These are phyloP conservation scores for Charadrius vociferus DNA, from an alignment of 2,113 vertebrate species.

Conservation along the genomic window DNA sequence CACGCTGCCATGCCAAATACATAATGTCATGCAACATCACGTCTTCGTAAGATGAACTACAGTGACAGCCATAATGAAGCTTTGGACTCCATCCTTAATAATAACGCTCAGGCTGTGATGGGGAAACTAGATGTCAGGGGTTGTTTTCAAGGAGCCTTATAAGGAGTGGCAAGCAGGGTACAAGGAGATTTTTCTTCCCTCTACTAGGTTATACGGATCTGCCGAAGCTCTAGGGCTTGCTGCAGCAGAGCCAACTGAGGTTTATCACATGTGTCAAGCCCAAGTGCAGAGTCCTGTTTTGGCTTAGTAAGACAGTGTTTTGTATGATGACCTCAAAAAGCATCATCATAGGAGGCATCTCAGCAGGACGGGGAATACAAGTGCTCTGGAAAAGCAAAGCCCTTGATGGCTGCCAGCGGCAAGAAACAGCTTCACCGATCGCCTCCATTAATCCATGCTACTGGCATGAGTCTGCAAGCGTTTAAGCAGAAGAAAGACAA, in stretches of 20 bases:
- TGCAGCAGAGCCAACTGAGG: background rate
- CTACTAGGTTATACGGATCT: background rate
- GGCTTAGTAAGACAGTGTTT: background rate
- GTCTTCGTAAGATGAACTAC: background rate
- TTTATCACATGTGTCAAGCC: background rate
- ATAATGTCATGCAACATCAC: background rate
- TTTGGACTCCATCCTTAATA: background rate
- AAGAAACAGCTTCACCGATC: fast-evolving
- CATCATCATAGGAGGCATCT: background rate
- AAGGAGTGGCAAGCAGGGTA: fast-evolving
- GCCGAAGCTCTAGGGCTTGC: background rate
- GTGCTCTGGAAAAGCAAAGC: background rate
- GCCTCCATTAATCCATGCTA: background rate
- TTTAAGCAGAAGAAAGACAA: background rate
- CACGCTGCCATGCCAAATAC: background rate
- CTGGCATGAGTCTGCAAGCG: background rate
- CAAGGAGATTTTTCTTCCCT: background rate
- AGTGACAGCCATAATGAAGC: background rate
- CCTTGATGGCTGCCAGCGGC: background rate
- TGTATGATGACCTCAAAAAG: background rate
- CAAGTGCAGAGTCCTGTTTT: background rate
- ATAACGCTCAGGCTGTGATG: background rate
- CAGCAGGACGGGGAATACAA: background rate
- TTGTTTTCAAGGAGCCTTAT: background rate
- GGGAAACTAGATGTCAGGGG: background rate